Evolutionary conservation across 1,140 invertebrate genomes (phyloP).

Genomic region (Agrypnia vestita): DNA sequence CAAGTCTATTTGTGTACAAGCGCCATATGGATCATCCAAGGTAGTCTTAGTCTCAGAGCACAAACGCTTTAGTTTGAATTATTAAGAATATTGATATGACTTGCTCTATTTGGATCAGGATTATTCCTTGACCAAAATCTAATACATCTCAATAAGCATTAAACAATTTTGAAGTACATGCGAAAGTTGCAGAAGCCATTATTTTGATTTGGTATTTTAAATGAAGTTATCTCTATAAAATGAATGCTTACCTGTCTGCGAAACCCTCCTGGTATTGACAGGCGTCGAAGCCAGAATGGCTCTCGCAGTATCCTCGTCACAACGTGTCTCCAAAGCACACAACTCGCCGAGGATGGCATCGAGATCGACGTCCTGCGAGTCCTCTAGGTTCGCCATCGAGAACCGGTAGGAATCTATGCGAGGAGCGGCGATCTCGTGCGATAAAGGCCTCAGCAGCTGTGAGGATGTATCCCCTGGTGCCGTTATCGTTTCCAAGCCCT

Average conservation of each 20-base stretch:
- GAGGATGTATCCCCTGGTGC: conserved; percentile 17
- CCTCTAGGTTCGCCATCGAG: conserved; percentile 94
- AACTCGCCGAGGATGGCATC: conserved; percentile 96
- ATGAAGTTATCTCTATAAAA: neutral
- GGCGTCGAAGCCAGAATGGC: conserved; percentile 68
- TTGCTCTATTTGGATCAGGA: too few species aligned
- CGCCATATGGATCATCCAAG: too few species aligned
- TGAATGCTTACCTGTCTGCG: conserved; percentile 40
- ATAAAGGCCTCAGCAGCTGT: conserved; percentile 62
- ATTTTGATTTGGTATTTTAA: neutral
- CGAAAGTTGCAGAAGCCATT: too few species aligned
- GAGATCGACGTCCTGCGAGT: conserved; percentile 95
- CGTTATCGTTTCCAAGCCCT: conserved; percentile 51
- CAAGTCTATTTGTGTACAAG: too few species aligned
- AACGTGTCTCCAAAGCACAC: conserved; percentile 89
- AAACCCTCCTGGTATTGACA: conserved; percentile 18
- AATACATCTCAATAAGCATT: too few species aligned
- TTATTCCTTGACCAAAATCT: too few species aligned
- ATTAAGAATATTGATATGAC: too few species aligned
- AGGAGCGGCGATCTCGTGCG: conserved; percentile 68
- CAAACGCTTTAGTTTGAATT: too few species aligned
- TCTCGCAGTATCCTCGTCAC: conserved; percentile 84
- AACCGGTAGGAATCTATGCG: conserved; percentile 91
- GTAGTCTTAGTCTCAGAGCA: too few species aligned
- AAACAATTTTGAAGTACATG: too few species aligned